A percentile compares a stretch with the other conserved stretches of the same genome.
These are phyloP conservation scores for Corythoichthys intestinalis DNA, from an alignment of 2,113 vertebrate genomes.

Conservation along the genomic window DNA sequence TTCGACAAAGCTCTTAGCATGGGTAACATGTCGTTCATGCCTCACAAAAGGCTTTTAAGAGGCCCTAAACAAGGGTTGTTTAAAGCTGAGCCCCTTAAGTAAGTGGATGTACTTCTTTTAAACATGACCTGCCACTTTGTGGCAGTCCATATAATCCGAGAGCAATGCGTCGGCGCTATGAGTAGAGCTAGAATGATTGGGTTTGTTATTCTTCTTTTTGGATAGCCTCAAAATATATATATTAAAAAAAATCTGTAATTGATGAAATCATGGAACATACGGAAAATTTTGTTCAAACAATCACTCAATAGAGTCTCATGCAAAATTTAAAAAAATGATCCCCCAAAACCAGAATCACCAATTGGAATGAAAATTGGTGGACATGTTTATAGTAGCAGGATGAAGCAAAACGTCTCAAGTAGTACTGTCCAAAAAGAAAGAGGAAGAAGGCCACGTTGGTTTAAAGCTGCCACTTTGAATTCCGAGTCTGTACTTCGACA, in stretches of 20 bases:
- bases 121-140: slow-evolving; percentile 11
- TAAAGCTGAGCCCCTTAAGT: slow-evolving; percentile 15
- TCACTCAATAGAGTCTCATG: no score
- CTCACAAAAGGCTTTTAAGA: slow-evolving; percentile 24
- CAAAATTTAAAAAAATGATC: no score
- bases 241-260: neutral
- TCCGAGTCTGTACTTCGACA: no score
- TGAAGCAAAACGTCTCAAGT: no score
- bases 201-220: neutral
- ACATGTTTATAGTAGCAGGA: no score
- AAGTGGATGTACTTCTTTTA: slow-evolving; percentile 13
- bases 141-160: slow-evolving; percentile 8
- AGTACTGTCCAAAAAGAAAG: no score
- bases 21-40: slow-evolving; percentile 4
- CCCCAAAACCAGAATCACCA: no score
- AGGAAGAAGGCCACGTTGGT: no score
- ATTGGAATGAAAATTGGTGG: no score
- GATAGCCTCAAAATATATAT: neutral
- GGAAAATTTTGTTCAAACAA: no score
- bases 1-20: slow-evolving; percentile 9
- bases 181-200: neutral
- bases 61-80: slow-evolving; percentile 14
- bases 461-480: no score
- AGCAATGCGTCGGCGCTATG: neutral
- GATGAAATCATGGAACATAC: neutral